Conservation (phyloP, 2,888 invertebrate species). For the Agriotes lineatus region DNA sequence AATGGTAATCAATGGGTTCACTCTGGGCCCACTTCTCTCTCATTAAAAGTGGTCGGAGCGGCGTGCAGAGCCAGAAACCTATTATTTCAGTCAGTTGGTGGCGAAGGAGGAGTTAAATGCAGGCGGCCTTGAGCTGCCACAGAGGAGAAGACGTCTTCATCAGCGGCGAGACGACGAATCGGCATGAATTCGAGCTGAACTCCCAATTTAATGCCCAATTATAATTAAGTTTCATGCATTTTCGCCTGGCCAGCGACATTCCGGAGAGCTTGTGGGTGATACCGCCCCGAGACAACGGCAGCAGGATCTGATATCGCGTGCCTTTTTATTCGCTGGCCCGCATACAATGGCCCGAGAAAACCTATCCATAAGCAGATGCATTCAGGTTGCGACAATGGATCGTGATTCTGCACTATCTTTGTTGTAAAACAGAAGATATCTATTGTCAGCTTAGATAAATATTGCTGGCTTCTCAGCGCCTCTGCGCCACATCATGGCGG, state of each 20-base stretch:
- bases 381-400: constrained; percentile 60
- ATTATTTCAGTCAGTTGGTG: constrained; percentile 53
- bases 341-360: constrained; percentile 46
- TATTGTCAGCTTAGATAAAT: constrained; percentile 62
- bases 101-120: constrained; percentile 45
- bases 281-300: constrained; percentile 17
- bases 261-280: constrained; percentile 34
- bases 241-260: constrained; percentile 34
- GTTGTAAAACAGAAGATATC: constrained; percentile 60
- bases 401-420: constrained; percentile 63
- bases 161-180: constrained; percentile 45
- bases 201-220: constrained; percentile 43
- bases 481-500: neutral
- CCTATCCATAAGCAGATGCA: constrained; percentile 52
- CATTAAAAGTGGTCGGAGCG: constrained; percentile 22
- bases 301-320: constrained; percentile 28
- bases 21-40: constrained; percentile 6
- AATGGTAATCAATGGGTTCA: neutral
- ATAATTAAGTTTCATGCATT: constrained; percentile 49
- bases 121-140: constrained; percentile 64
- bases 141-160: constrained; percentile 61
- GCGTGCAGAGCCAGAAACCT: constrained; percentile 49
- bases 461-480: constrained; percentile 58
- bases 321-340: constrained; percentile 50
- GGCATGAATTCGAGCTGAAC: constrained; percentile 33